These are phyloP conservation scores for Dicentrarchus labrax DNA, from an alignment of 2,113 vertebrate species.

Conservation along the genomic window DNA sequence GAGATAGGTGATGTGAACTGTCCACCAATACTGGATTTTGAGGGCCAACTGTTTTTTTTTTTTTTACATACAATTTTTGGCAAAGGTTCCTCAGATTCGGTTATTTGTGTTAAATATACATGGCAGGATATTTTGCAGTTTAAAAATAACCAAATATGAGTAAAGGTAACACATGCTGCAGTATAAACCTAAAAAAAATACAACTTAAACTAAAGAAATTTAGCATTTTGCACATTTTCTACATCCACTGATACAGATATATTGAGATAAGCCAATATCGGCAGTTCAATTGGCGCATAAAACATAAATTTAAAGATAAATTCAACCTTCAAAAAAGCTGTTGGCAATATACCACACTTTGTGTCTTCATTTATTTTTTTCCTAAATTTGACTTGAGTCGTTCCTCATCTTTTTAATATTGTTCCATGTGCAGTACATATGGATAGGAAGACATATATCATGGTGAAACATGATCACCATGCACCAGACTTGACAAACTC, in stretches of 20 bases:
- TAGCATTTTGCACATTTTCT: not conserved
- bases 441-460: not conserved
- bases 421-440: not conserved
- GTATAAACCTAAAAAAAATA: not conserved
- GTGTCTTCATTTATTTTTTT: not conserved
- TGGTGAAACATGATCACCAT: not conserved
- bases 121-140: not conserved
- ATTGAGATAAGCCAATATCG: not conserved
- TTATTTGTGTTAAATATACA: not conserved
- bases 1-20: slow-evolving; percentile 10
- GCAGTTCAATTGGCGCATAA: too few relatives aligned
- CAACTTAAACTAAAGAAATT: too few relatives aligned
- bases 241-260: not conserved
- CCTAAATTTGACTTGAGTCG: not conserved
- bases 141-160: not conserved
- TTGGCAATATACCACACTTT: not conserved
- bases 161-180: not conserved
- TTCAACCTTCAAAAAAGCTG: not conserved
- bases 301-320: not conserved
- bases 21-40: not conserved
- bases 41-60: not conserved
- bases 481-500: not conserved
- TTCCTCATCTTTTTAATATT: not conserved
- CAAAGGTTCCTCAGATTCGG: not conserved
- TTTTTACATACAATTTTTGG: not conserved